phyloP scores from a whole-genome alignment of 2,888 invertebrate species.

The Hipparchia semele region DNA sequence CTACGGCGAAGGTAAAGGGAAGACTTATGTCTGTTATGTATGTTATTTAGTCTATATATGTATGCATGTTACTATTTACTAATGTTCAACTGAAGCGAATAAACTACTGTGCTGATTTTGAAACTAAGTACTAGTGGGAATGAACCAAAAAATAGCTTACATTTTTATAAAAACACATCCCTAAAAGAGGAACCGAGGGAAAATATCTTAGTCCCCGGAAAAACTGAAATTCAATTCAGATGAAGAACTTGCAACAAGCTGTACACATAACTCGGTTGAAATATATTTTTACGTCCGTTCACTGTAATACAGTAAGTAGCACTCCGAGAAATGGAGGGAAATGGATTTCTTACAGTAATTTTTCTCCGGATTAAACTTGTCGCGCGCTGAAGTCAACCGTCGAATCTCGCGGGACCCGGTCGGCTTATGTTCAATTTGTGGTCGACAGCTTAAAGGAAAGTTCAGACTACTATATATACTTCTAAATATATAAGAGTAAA shows the following conservation, averaged over 20 bases:
- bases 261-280: background rate
- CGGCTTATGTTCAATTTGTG: constrained; percentile 40
- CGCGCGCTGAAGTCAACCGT: constrained; percentile 31
- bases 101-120: too few relatives aligned
- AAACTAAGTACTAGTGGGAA: too few relatives aligned
- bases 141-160: too few relatives aligned
- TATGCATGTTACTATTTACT: too few relatives aligned
- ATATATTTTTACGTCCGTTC: background rate
- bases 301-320: constrained; percentile 7
- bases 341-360: constrained; percentile 30
- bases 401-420: constrained; percentile 28
- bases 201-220: too few relatives aligned
- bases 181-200: too few relatives aligned
- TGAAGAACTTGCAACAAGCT: background rate
- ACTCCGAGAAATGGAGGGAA: constrained; percentile 12
- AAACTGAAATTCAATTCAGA: too few relatives aligned
- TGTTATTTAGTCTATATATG: too few relatives aligned
- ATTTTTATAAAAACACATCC: too few relatives aligned
- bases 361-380: constrained; percentile 37
- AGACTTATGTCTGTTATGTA: too few relatives aligned
- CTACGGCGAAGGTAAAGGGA: too few relatives aligned
- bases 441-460: constrained; percentile 26
- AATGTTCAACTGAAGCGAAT: too few relatives aligned
- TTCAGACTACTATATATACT: background rate
- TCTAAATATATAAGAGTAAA: background rate